These are phyloP conservation scores for Dendrolimus kikuchii DNA, from an alignment of 1,140 invertebrate genomes.

Conservation along the genomic window DNA sequence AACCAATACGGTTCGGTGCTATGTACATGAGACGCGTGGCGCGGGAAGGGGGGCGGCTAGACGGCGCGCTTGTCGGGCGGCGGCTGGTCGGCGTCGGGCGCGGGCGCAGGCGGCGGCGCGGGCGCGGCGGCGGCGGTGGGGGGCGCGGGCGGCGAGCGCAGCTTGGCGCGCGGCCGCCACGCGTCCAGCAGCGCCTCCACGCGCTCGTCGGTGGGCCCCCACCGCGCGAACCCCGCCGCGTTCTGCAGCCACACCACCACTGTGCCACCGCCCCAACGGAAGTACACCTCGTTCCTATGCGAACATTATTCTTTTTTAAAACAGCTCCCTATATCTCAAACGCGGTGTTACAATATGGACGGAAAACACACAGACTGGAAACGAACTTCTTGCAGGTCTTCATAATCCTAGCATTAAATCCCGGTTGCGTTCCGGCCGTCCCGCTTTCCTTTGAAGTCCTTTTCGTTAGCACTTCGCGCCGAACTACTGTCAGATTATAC, in stretches of 20 bases:
- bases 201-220: constrained; percentile 92
- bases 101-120: constrained; percentile 37
- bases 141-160: constrained; percentile 53
- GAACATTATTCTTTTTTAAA: background rate
- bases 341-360: no score
- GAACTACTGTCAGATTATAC: no score
- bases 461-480: no score
- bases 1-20: constrained; percentile 21
- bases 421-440: no score
- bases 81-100: constrained; percentile 2
- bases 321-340: background rate
- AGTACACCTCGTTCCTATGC: constrained; percentile 36
- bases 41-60: background rate
- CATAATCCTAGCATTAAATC: no score
- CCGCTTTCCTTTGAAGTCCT: no score
- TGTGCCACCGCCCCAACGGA: constrained; percentile 88
- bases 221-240: constrained; percentile 86
- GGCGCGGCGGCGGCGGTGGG: constrained; percentile 32
- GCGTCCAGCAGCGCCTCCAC: constrained; percentile 90
- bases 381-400: no score
- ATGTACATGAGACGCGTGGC: constrained; percentile 7
- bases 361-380: no score
- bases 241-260: constrained; percentile 96
- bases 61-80: constrained; percentile 5
- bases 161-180: constrained; percentile 85